These are phyloP conservation scores for Fissipunctia ypsillon DNA, from an alignment of 2,888 invertebrate species.

Conservation along the genomic window DNA sequence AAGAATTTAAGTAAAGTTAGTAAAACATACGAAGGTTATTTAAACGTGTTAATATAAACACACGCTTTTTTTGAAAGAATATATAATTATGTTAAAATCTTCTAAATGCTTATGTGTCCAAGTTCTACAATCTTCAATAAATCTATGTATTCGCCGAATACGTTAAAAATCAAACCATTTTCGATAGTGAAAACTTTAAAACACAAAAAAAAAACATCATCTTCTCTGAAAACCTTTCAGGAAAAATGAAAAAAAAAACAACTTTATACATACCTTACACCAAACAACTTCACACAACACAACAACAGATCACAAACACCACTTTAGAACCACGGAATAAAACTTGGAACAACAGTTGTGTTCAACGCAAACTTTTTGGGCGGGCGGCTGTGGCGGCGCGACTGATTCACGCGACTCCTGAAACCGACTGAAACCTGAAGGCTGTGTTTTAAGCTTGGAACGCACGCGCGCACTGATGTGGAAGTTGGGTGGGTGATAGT, in stretches of 20 bases:
- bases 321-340: slow-evolving; percentile 41
- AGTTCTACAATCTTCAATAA: neutral
- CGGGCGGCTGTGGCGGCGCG: slow-evolving; percentile 53
- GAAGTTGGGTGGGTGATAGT: slow-evolving; percentile 8
- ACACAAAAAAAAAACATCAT: neutral
- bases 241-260: neutral
- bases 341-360: slow-evolving; percentile 55
- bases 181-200: neutral
- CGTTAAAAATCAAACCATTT: neutral
- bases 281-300: slow-evolving; percentile 27
- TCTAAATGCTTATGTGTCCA: too few species aligned
- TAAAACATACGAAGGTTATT: neutral
- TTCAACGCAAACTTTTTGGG: slow-evolving; percentile 55
- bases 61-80: neutral
- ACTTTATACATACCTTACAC: slow-evolving; percentile 45
- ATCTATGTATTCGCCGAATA: neutral
- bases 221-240: neutral
- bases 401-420: slow-evolving; percentile 47
- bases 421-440: slow-evolving; percentile 63
- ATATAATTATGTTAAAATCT: neutral
- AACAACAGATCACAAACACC: slow-evolving; percentile 37
- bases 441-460: slow-evolving; percentile 40
- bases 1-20: neutral
- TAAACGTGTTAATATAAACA: too few species aligned
- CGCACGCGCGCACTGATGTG: slow-evolving; percentile 62